These are phyloP conservation scores for Bimastos eiseni DNA, from an alignment of 2,888 invertebrate genomes.

Conservation along the genomic window DNA sequence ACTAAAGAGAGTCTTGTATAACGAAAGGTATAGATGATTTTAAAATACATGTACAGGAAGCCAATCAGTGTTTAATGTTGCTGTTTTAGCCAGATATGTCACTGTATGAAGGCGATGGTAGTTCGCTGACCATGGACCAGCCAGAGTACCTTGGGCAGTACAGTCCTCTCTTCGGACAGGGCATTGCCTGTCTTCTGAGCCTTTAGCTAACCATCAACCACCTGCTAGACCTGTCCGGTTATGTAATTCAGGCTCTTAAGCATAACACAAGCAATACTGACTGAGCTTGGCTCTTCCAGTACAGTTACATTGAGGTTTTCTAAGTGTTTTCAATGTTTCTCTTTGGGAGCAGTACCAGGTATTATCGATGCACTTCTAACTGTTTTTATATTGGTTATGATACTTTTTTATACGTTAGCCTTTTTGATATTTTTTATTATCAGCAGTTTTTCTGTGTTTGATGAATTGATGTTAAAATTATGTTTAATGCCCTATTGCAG, in stretches of 20 bases:
- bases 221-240: background rate
- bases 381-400: background rate
- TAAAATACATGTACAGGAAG: background rate
- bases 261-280: background rate
- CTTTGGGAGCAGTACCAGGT: background rate
- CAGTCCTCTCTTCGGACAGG: slow-evolving; percentile 4
- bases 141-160: slow-evolving; percentile 13
- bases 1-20: no score
- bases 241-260: background rate
- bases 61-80: background rate
- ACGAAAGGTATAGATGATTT: no score
- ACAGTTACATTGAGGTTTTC: background rate
- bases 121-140: background rate
- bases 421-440: background rate
- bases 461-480: background rate
- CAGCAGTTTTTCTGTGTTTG: background rate
- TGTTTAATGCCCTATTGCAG: background rate
- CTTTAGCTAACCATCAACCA: background rate
- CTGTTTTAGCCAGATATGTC: background rate
- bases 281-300: background rate
- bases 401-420: background rate
- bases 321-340: background rate
- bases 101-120: slow-evolving; percentile 4
- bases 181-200: background rate
- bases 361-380: background rate